Evolutionary conservation across 2,888 invertebrate genomes (phyloP), one percentile per base, ranked within the genome.

Genomic region (Yponomeuta cagnagella): DNA sequence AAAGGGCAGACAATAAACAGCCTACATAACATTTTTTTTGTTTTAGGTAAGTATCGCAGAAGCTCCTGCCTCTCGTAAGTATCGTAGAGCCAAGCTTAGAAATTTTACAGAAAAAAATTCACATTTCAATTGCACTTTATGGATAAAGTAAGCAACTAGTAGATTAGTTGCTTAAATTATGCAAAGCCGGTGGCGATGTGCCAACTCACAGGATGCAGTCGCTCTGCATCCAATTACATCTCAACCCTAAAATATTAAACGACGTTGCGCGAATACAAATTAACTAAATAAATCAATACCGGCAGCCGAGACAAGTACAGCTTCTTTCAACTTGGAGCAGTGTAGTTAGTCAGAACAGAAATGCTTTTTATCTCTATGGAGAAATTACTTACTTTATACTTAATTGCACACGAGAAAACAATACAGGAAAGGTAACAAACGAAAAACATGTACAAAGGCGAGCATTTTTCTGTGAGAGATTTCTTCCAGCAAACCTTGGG

Each of bases 211-310:
- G 65, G 80, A 85, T 87, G 89, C 88, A 89, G 83, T 83, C 83
- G 82, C 78, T 83, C 85, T 82, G 82, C 84, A 81, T 89, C 86
- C 88, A 90, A 90, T 90, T 90, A 90, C 85, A 86, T 83, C 82
- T 84, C 86, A 87, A 87, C 88, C 87, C 89, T 88, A 87, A 90
- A 90, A 89, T 89, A 90, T 90, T 84, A 86, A 86, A 79, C 80
- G 80, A 80, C 83, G 85, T 80, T 85, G 78, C 80, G 78, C 77
- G 88, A 86, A 89, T 90, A 84, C 82, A 82, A 88, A 89, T 86
- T 80, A 82, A 76, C 64, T 71, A 71, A 72, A 67, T 70, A 71
- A 72, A 71, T 72, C 72, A 71, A 69, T 69, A 68, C 15, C 2
- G 33, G 33, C 52, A 58, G 43, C 52, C 52, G 33, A 37, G 68